Base-by-base conservation (phyloP, 1,140 invertebrate species). In the Cheumatopsyche charites region DNA sequence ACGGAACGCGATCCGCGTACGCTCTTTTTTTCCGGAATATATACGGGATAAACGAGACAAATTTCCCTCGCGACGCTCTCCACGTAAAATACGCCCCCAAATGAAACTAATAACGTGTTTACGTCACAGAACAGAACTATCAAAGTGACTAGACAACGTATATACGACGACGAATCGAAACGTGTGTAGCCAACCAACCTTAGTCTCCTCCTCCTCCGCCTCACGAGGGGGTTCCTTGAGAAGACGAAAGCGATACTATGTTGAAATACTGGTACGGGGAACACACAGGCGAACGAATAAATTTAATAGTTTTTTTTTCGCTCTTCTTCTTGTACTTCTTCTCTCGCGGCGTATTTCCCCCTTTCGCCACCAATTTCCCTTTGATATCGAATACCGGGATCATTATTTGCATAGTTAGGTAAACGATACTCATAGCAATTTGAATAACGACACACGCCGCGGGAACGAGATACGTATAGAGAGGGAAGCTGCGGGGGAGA, bases 351-450 rank as follows among this genome's bases (percentile, higher is more conserved):
- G 29, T 58, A 36, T 36, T 58, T 13, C 45, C 67, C 66, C 67
- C 68, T 73, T 71, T 67, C 36, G 72, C 65, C 72, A 72, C 72
- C 75, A 76, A 73, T 73, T 75, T 75, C 66, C 69, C 70, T 76
- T 76, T 76, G 75, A 76, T 72, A 76, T 73, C 63, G 75, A 71
- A 76, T 76, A 67, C 63, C 65, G 65, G 62, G 58, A 76, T 76
- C 75, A 76, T 76, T 76, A 76, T 76, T 76, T 76, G 75, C 75
- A 76, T 73, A 76, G 70, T 76, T 76, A 76, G 69, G 67, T 72
- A 69, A 73, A 72, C 74, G 72, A 75, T 73, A 73, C 74, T 73
- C 71, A 58, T 72, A 75, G 70, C 74, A 75, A 76, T 76, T 76
- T 73, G 72, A 73, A 73, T 73, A 73, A 69, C 74, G 74, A 75